Evolutionary conservation across 1,140 invertebrate genomes (phyloP).

Genomic region (Drosophila suzukii): DNA sequence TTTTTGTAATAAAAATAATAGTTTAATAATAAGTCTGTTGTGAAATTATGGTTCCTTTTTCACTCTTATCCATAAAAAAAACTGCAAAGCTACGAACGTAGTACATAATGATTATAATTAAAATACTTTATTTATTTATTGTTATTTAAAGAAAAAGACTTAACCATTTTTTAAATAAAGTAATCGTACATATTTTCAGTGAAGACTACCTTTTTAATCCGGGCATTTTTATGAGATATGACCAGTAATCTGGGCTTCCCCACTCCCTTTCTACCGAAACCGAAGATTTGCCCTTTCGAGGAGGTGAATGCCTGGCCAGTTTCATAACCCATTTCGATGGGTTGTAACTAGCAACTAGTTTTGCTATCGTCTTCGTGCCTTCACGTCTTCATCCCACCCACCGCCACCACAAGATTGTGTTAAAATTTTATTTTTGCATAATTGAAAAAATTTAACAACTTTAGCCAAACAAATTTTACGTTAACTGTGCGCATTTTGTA

Average conservation of each 20-base stretch:
- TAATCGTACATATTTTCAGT: too few relatives aligned
- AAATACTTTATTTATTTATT: too few relatives aligned
- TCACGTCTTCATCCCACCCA: conserved; percentile 31
- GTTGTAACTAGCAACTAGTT: conserved; percentile 10
- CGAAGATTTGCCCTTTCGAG: conserved; percentile 21
- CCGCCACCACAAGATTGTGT: conserved; percentile 46
- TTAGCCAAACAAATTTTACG: conserved; percentile 50
- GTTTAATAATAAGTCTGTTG: too few relatives aligned
- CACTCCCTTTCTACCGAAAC: neutral
- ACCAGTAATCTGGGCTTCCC: conserved; percentile 4
- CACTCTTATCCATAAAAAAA: too few relatives aligned
- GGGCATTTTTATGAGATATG: neutral
- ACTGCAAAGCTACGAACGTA: too few relatives aligned
- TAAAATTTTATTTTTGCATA: conserved; percentile 67
- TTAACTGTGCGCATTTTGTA: conserved; percentile 69
- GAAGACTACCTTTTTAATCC: too few relatives aligned
- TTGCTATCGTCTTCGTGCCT: conserved; percentile 25
- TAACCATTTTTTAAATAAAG: too few relatives aligned
- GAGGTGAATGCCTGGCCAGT: conserved; percentile 32
- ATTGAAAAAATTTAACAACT: conserved; percentile 70
- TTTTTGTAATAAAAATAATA: too few relatives aligned
- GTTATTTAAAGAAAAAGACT: too few relatives aligned
- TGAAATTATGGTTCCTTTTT: too few relatives aligned
- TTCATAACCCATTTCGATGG: conserved; percentile 32
- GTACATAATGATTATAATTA: too few relatives aligned